These are phyloP conservation scores for Boleophthalmus pectinirostris DNA, from an alignment of 2,113 vertebrate genomes.

Conservation along the genomic window DNA sequence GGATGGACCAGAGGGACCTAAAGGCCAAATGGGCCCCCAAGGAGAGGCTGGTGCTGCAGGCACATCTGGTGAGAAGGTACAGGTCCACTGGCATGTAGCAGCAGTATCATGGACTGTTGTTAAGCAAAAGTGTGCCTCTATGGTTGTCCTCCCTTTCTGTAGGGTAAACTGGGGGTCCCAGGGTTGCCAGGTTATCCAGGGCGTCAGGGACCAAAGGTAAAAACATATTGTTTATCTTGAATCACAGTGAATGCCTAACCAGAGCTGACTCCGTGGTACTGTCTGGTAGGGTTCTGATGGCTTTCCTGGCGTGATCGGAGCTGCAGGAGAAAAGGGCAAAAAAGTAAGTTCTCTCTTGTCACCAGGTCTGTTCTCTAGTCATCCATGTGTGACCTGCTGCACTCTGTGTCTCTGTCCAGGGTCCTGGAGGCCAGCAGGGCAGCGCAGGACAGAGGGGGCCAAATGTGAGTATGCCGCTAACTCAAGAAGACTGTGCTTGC, in stretches of 20 bases:
- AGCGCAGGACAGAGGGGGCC: slow-evolving; percentile 90
- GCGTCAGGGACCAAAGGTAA: slow-evolving; percentile 90
- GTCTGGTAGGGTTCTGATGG: slow-evolving; percentile 86
- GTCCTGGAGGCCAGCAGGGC: slow-evolving; percentile 89
- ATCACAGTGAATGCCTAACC: not conserved
- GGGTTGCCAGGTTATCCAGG: slow-evolving; percentile 94
- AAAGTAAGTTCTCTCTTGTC: slow-evolving; percentile 77
- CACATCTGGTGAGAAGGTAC: slow-evolving; percentile 90
- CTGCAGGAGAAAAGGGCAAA: slow-evolving; percentile 89
- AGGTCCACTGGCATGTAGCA: not conserved
- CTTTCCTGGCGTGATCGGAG: slow-evolving; percentile 87
- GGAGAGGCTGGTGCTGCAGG: slow-evolving; percentile 86
- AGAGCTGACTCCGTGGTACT: not conserved
- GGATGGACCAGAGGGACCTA: slow-evolving; percentile 93
- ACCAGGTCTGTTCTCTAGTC: not conserved
- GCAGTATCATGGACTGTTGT: not conserved
- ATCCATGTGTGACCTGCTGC: not conserved
- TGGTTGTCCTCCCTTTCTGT: slow-evolving; percentile 10
- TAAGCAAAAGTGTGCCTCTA: not conserved
- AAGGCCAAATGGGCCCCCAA: slow-evolving; percentile 87
- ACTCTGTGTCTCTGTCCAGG: slow-evolving; percentile 71
- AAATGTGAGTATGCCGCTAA: slow-evolving; percentile 80
- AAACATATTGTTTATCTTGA: not conserved
- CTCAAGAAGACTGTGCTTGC: not conserved
- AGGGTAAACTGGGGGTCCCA: slow-evolving; percentile 96